Evolutionary conservation across 2,888 invertebrate species (phyloP).

Genomic region (Lissocephala sabroskyi): DNA sequence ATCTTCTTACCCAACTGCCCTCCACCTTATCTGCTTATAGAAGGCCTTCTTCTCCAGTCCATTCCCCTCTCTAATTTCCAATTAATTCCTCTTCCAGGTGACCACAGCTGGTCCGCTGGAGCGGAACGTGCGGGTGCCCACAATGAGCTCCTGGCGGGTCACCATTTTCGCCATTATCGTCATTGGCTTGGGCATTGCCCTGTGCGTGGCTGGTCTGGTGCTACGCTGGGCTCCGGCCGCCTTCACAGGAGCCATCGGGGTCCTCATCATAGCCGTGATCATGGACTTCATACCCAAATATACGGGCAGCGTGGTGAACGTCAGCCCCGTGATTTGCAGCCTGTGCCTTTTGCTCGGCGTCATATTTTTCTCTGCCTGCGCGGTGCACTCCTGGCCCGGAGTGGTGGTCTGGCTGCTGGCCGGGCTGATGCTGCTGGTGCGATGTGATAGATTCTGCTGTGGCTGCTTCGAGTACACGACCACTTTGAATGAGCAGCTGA

Average conservation of each 20-base stretch:
- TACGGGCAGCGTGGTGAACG: slow-evolving; percentile 65
- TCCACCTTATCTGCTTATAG: not conserved
- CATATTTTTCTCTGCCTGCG: slow-evolving; percentile 64
- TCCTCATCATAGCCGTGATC: slow-evolving; percentile 67
- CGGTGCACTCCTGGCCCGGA: slow-evolving; percentile 71
- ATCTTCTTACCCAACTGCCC: rapidly evolving
- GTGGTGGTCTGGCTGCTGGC: slow-evolving; percentile 68
- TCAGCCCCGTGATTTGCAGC: slow-evolving; percentile 68
- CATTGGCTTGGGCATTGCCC: slow-evolving; percentile 59
- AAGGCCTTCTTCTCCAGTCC: not conserved
- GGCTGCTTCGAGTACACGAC: slow-evolving; percentile 67
- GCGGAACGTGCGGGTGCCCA: slow-evolving; percentile 69
- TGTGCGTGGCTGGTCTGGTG: slow-evolving; percentile 60
- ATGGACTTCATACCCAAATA: slow-evolving; percentile 71
- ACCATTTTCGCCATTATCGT: slow-evolving; percentile 67
- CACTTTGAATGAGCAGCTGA: slow-evolving; percentile 62
- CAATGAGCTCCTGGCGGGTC: slow-evolving; percentile 69
- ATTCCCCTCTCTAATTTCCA: too few relatives aligned
- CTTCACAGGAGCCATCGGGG: slow-evolving; percentile 62
- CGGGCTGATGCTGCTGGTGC: slow-evolving; percentile 64
- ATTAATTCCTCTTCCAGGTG: too few relatives aligned
- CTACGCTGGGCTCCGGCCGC: slow-evolving; percentile 63
- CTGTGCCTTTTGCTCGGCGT: slow-evolving; percentile 59
- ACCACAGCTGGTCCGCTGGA: slow-evolving; percentile 72
- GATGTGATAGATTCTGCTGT: slow-evolving; percentile 71